phyloP scores from a whole-genome alignment of 2,888 invertebrate species.

The Tachina grossa region DNA sequence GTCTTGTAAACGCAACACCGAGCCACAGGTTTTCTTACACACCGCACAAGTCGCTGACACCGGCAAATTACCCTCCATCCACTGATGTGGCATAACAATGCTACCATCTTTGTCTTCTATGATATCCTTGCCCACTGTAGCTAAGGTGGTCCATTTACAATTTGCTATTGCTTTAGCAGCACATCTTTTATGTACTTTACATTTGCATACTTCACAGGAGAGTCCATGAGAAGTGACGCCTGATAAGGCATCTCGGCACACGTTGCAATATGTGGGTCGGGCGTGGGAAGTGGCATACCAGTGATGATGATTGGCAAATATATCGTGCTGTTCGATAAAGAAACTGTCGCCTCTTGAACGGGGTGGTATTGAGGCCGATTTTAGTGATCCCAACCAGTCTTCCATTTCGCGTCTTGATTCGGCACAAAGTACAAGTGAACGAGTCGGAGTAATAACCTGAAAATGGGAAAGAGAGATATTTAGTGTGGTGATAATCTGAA shows the following conservation, averaged over 20 bases:
- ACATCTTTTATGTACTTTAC: conserved; percentile 97
- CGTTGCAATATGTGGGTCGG: conserved; percentile 97
- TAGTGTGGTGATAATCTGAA: too few species aligned
- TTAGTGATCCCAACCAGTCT: conserved; percentile 93
- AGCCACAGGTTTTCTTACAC: conserved; percentile 98
- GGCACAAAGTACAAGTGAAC: conserved; percentile 90
- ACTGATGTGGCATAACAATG: conserved; percentile 98
- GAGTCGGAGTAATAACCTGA: conserved; percentile 87
- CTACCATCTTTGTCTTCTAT: conserved; percentile 96
- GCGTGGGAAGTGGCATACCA: conserved; percentile 97
- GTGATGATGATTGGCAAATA: conserved; percentile 88
- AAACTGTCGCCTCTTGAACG: conserved; percentile 83
- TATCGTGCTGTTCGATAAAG: conserved; percentile 85
- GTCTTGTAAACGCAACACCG: conserved; percentile 96
- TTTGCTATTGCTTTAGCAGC: conserved; percentile 95
- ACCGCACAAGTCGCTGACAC: conserved; percentile 96
- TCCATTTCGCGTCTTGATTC: conserved; percentile 95
- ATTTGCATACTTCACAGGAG: conserved; percentile 98
- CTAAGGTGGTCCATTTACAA: conserved; percentile 99
- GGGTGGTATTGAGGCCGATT: conserved; percentile 86
- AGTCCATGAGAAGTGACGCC: conserved; percentile 98
- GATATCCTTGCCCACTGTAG: conserved; percentile 96
- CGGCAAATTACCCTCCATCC: conserved; percentile 98
- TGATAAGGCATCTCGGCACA: conserved; percentile 95
- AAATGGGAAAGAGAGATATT: not conserved